phyloP scores from a whole-genome alignment of 2,888 invertebrate species.

The Polietes domitor region DNA sequence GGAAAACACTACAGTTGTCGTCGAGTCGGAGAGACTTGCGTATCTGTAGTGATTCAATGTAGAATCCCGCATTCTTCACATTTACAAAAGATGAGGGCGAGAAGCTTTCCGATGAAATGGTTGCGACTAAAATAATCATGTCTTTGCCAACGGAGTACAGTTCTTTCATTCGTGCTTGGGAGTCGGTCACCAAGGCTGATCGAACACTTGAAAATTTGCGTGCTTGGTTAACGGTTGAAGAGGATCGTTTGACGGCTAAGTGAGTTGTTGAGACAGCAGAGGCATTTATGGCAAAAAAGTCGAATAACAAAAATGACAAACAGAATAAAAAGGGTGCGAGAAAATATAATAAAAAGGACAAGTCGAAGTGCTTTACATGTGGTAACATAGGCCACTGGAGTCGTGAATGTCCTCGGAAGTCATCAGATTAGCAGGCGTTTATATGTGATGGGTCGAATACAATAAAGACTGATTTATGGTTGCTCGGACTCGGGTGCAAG shows the following conservation, averaged over 20 bases:
- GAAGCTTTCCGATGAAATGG: neutral
- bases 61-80: no score
- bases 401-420: neutral
- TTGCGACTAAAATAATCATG: neutral
- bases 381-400: neutral
- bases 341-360: neutral
- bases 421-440: neutral
- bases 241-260: no score
- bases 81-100: slow-evolving; percentile 3
- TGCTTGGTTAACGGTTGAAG: no score
- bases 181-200: neutral
- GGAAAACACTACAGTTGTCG: no score
- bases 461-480: neutral
- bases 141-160: neutral
- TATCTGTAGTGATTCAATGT: no score
- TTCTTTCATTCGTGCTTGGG: neutral
- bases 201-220: neutral
- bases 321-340: neutral
- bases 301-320: neutral
- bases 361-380: neutral
- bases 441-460: slow-evolving; percentile 1
- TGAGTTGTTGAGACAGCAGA: neutral
- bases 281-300: neutral
- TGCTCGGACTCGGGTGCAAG: slow-evolving; percentile 19
- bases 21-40: no score